Evolutionary conservation across 2,113 vertebrate species (phyloP).

Genomic region (Ailuropoda melanoleuca): DNA sequence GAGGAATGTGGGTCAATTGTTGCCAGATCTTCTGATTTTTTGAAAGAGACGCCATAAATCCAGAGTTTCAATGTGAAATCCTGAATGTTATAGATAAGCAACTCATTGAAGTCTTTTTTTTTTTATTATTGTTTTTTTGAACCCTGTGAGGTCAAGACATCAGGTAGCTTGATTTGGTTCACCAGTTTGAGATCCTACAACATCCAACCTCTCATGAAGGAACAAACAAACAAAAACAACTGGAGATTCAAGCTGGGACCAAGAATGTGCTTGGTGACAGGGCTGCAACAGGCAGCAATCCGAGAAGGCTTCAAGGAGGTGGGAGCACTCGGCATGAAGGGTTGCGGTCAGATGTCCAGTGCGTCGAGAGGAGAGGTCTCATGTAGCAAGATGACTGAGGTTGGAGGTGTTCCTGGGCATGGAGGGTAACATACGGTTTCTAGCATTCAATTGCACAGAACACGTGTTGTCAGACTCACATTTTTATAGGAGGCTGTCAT

Average conservation of each 20-base stretch:
- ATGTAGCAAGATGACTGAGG: not conserved
- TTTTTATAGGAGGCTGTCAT: not conserved
- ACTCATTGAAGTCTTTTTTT: not conserved
- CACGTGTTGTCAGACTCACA: not conserved
- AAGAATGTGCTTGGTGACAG: not conserved
- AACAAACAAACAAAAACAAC: not conserved
- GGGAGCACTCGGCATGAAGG: not conserved
- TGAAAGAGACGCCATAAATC: conserved; percentile 2
- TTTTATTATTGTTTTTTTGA: not conserved
- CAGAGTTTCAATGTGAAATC: not conserved
- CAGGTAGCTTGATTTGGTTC: not conserved
- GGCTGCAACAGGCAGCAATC: not conserved
- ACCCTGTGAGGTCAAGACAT: not conserved
- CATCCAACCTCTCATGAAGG: not conserved
- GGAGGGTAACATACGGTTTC: not conserved
- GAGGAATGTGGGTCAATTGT: not conserved
- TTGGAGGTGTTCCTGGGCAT: fast-evolving
- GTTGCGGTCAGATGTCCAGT: fast-evolving
- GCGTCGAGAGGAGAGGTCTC: not conserved
- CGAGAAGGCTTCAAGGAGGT: not conserved
- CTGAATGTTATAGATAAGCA: not conserved
- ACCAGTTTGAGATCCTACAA: not conserved
- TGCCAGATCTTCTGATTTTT: not conserved
- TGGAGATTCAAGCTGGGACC: not conserved
- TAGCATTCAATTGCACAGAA: not conserved